A percentile compares a stretch with the other conserved stretches of the same genome.
These are phyloP conservation scores for Jordanella pulchra DNA, from an alignment of 2,797 vertebrate species.

Conservation along the genomic window DNA sequence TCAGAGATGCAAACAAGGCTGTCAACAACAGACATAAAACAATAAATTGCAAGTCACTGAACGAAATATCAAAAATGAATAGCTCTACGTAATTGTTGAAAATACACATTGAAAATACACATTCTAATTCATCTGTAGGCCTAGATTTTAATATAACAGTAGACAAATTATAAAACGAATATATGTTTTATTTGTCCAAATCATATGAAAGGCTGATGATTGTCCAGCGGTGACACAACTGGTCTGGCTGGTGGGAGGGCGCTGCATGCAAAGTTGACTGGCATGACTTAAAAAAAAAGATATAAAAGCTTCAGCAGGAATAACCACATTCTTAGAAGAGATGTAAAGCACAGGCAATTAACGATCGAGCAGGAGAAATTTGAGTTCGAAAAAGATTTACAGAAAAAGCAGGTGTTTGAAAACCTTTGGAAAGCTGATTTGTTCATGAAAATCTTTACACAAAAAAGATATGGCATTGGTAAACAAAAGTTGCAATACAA, in stretches of 20 bases:
- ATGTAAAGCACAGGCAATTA: not conserved
- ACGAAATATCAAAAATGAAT: not conserved
- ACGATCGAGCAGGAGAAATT: not conserved
- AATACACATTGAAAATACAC: not conserved
- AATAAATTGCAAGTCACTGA: not conserved
- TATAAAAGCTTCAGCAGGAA: not conserved
- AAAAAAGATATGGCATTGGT: too few relatives aligned
- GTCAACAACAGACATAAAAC: not conserved
- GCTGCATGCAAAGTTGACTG: not conserved
- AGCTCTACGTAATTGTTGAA: too few relatives aligned
- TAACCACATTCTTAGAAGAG: not conserved
- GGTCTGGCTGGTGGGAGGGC: too few relatives aligned
- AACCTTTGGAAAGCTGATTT: too few relatives aligned
- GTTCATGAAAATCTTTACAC: too few relatives aligned
- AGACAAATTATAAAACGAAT: not conserved
- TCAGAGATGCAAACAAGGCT: rapidly evolving
- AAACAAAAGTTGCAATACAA: too few relatives aligned
- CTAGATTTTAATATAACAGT: too few relatives aligned
- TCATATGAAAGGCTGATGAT: not conserved
- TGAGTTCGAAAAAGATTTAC: not conserved
- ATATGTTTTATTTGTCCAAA: too few relatives aligned
- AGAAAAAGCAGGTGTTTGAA: too few relatives aligned
- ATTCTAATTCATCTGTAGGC: not conserved
- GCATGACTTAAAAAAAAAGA: not conserved
- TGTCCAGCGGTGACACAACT: not conserved